Base-by-base conservation (phyloP, 2,888 invertebrate genomes). In the Onthophagus sagittarius region DNA sequence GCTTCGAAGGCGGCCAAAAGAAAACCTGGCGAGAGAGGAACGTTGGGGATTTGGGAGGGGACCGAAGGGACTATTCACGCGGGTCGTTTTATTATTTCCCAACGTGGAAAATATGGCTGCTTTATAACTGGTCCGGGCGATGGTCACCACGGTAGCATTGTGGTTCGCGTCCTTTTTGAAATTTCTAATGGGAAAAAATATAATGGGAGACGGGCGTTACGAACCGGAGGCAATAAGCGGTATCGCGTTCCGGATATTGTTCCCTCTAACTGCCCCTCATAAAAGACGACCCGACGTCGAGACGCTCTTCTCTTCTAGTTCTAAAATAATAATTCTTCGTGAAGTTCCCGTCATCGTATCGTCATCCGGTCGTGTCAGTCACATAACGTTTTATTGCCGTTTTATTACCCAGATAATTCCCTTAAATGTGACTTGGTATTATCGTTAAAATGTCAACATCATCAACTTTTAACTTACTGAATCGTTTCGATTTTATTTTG, bases 81-180 rank as follows among this genome's bases (percentile, higher is more conserved):
- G n/a, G 67, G 67, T 23, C 67, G 15, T 67, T 67, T 67, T 67
- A 67, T 67, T 67, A 67, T 67, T 67, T 67, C 67, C 32, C 67
- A 23, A 5, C 31, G 67, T 23, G 67, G 67, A 23, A 67, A 67
- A 67, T 67, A 67, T 67, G 67, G 67, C n/a, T 11, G 67, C 32
- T 67, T 67, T 67, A 67, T 67, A 32, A 67, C 67, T 67, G 31
- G 67, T 32, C 67, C 15, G 31, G 67, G 67, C 67, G 31, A 67
- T 67, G 67, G 67, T 67, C 67, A 67, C 67, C 67, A 23, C 23
- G 23, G 23, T 23, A 23, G 67, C 67, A 67, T 67, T 53, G 39
- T 53, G 39, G 39, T 53, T 67, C 31, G 15, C 67, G 67, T 31
- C 67, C 67, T 67, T 23, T 67, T 67, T 67, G 67, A 67, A 67